Base-by-base conservation (phyloP, 2,888 invertebrate species). In the Dascillus cervinus region DNA sequence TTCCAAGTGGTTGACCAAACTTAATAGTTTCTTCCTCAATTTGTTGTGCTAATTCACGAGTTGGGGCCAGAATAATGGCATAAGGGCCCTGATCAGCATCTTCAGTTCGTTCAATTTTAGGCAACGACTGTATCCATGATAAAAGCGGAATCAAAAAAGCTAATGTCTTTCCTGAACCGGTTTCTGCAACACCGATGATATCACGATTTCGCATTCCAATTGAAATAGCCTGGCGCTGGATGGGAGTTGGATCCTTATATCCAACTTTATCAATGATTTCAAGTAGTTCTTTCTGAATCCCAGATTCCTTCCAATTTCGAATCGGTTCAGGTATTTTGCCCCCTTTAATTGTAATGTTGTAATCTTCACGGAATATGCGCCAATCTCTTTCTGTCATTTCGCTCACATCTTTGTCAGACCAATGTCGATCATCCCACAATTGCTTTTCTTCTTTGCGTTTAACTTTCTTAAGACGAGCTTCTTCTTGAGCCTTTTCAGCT, bases 301-400 rank as follows among this genome's bases (percentile, higher is more conserved):
- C 79, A 3, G 89, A 90, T 68, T 99, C 98, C 43, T 82, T 84
- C 98, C 98, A 99, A 39, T 75, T 79, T 17, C 98, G 75, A 35
- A 98, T 80, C 0, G 98, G 98, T 67, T 94, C 91, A 0, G 98
- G 96, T 50, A 99, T 94, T 57, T 75, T 83, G 1, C 98, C 98
- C 43, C 95, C 95, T 66, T 99, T 98, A 39, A 97, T 89, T 2
- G 94, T 88, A 30, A 99, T 96, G 59, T 94, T 98, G 63, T 95
- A 99, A 67, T 99, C 98, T 66, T 99, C 98, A 43, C 96, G 77
- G 63, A 99, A 99, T 53, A 99, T 99, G 64, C 98, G 79, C 98
- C 98, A 99, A 70, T 99, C 98, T 52, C 98, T 75, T 62, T 99
- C 97, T 0, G 89, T 91, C 98, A 99, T 99, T 65, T 97, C 95